These are phyloP conservation scores for Elephantulus edwardii DNA, from an alignment of 2,113 vertebrate genomes.

Conservation along the genomic window DNA sequence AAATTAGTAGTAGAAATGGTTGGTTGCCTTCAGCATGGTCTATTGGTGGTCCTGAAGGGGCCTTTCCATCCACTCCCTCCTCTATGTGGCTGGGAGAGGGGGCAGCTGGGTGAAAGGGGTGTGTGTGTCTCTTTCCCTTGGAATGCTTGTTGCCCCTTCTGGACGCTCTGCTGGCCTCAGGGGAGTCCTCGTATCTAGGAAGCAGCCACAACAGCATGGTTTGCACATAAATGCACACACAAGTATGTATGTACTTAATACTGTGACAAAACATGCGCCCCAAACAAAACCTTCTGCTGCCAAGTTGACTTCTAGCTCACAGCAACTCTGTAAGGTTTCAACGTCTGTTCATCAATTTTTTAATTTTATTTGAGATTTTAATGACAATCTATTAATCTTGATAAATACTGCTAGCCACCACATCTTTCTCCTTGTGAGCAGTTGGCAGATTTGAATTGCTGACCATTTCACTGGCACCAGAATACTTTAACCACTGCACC, in stretches of 20 bases:
- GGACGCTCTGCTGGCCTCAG: background rate
- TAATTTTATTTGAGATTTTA: no score
- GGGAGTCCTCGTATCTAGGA: background rate
- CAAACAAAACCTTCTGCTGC: no score
- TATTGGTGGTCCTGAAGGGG: background rate
- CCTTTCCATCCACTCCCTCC: background rate
- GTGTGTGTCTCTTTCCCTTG: background rate
- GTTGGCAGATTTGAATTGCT: no score
- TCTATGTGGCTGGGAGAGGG: background rate
- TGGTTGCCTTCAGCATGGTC: no score
- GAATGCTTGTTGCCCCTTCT: background rate
- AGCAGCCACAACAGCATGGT: background rate
- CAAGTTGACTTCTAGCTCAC: no score
- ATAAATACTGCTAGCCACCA: no score
- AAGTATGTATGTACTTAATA: background rate
- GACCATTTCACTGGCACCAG: no score
- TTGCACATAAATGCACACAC: background rate
- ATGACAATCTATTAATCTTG: no score
- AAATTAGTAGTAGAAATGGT: background rate
- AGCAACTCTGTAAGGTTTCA: no score
- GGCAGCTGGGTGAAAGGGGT: background rate
- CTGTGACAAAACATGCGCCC: background rate
- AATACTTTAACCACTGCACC: no score
- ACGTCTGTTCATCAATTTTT: no score
- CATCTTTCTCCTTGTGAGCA: no score